These are phyloP conservation scores for Hydrocynus forskahlii DNA, from an alignment of 2,797 vertebrate species.

Conservation along the genomic window DNA sequence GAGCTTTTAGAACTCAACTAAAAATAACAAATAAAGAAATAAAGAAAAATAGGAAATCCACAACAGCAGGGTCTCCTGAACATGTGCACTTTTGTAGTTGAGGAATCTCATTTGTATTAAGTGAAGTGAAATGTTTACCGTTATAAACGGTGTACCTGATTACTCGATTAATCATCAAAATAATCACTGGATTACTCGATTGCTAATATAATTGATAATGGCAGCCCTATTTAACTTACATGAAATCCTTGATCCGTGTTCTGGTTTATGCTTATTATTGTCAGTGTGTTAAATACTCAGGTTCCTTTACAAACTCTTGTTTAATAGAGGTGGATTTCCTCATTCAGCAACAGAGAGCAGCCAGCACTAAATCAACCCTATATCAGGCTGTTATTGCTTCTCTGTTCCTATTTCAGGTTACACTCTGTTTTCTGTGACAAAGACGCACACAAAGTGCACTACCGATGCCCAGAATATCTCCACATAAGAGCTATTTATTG, in stretches of 20 bases:
- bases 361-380: constrained; percentile 20
- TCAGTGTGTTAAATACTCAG: background rate
- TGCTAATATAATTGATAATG: no score
- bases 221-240: background rate
- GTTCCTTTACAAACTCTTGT: constrained; percentile 17
- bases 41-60: no score
- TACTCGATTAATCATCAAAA: no score
- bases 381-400: constrained; percentile 43
- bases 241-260: background rate
- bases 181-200: no score
- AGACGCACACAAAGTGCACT: constrained; percentile 59
- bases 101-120: no score
- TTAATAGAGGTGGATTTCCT: constrained; percentile 11
- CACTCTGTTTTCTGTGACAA: constrained; percentile 49
- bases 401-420: constrained; percentile 48
- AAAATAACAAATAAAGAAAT: no score
- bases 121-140: no score
- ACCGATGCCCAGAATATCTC: constrained; percentile 73
- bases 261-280: constrained; percentile 2
- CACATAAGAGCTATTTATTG: constrained; percentile 79
- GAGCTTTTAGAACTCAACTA: no score
- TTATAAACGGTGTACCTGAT: no score
- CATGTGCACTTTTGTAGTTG: no score
- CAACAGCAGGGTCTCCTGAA: no score
- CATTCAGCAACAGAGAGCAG: constrained; percentile 41